Evolutionary conservation across 1,140 invertebrate genomes (phyloP).

Genomic region (Meloidogyne chitwoodi): DNA sequence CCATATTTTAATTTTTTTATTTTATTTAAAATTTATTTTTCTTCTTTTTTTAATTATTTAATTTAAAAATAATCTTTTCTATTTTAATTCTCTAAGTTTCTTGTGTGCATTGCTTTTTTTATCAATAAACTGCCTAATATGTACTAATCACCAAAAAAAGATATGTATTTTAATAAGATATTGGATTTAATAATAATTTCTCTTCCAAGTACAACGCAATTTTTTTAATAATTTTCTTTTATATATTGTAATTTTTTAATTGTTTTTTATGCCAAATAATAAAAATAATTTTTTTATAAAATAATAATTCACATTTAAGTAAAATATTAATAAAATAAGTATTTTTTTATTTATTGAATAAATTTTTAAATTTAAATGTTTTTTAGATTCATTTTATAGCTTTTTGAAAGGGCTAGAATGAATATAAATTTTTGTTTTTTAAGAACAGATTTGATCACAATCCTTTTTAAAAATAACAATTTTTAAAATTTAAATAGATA

Average conservation of each 20-base stretch:
- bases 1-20: neutral
- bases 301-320: too few species aligned
- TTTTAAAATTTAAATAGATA: too few species aligned
- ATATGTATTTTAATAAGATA: neutral
- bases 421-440: too few species aligned
- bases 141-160: neutral
- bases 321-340: too few species aligned
- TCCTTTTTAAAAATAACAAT: too few species aligned
- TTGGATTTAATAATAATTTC: neutral
- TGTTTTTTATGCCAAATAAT: neutral
- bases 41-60: neutral
- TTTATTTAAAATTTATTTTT: neutral
- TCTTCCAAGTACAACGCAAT: neutral
- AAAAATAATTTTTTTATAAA: neutral
- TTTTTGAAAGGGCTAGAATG: too few species aligned
- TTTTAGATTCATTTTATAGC: too few species aligned
- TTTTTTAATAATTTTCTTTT: neutral
- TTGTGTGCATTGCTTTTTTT: neutral
- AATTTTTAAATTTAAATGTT: too few species aligned
- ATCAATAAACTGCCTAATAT: neutral
- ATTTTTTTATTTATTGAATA: too few species aligned
- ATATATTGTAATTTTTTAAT: neutral
- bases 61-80: neutral
- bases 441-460: too few species aligned
- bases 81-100: neutral